A percentile compares a stretch with the other conserved stretches of the same genome.
phyloP scores from a whole-genome alignment of 2,113 vertebrate species.

The Melanotaenia duboulayi region DNA sequence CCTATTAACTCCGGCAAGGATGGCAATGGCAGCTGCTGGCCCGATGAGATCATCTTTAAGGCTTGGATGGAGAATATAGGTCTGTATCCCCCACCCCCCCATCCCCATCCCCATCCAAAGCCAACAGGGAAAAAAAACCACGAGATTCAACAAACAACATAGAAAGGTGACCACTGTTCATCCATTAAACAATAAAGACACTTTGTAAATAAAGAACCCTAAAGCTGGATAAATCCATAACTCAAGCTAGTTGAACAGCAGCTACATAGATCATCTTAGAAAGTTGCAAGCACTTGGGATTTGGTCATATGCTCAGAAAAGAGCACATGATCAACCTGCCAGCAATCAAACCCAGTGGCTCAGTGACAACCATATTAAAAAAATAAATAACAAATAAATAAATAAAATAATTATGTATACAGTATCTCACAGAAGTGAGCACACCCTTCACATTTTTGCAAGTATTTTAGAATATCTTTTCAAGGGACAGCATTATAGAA shows the following conservation, averaged over 20 bases:
- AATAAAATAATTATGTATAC: too few relatives aligned
- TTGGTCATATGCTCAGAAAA: conserved; percentile 1
- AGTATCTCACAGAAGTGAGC: too few relatives aligned
- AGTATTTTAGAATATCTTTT: too few relatives aligned
- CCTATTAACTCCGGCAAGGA: conserved; percentile 77
- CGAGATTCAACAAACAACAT: conserved; percentile 34
- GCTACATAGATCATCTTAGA: conserved; percentile 14
- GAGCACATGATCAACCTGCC: conserved; percentile 53
- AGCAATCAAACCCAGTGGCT: conserved; percentile 50
- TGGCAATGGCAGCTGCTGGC: conserved; percentile 69
- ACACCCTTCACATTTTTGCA: too few relatives aligned
- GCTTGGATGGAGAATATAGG: conserved; percentile 64
- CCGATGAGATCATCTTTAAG: conserved; percentile 80
- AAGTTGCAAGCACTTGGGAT: conserved; percentile 20
- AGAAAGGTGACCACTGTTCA: conserved; percentile 53
- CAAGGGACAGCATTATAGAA: too few relatives aligned
- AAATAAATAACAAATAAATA: too few relatives aligned
- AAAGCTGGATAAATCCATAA: conserved; percentile 26
- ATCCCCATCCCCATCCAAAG: not conserved
- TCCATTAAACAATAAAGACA: conserved; percentile 51
- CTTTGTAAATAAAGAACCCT: conserved; percentile 49
- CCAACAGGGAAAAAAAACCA: conserved; percentile 30
- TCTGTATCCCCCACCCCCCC: conserved; percentile 43
- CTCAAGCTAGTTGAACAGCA: conserved; percentile 22
- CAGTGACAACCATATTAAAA: conserved; percentile 24